Evolutionary conservation across 2,888 invertebrate genomes (phyloP).

Genomic region (Boloria selene): DNA sequence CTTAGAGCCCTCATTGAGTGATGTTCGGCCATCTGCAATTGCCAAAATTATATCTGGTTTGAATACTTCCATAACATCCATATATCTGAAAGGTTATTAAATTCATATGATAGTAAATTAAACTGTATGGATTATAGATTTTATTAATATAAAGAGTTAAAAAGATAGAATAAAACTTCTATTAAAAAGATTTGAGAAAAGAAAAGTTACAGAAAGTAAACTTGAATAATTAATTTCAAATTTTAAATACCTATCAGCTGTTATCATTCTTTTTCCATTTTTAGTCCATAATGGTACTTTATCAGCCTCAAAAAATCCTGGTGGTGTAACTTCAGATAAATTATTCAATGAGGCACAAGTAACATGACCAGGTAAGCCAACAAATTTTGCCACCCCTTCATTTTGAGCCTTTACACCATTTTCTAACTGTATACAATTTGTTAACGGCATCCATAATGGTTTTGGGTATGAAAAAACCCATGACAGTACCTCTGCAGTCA

Average conservation of each 20-base stretch:
- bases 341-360: conserved; percentile 85
- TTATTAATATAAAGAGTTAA: too few species aligned
- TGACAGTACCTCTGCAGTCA: conserved; percentile 89
- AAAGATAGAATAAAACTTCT: too few species aligned
- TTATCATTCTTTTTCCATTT: conserved; percentile 87
- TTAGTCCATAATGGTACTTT: conserved; percentile 90
- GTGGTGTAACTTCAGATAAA: conserved; percentile 84
- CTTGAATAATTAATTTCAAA: background rate
- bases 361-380: conserved; percentile 81
- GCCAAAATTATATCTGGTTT: conserved; percentile 92
- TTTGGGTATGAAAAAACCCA: conserved; percentile 83
- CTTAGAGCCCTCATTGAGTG: conserved; percentile 85
- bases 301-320: conserved; percentile 87
- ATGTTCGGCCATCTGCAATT: conserved; percentile 90
- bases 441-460: conserved; percentile 87
- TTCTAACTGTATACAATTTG: conserved; percentile 85
- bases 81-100: conserved; percentile 79
- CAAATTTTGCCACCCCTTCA: conserved; percentile 86
- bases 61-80: conserved; percentile 89
- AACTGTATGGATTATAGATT: too few species aligned
- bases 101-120: conserved; percentile 2
- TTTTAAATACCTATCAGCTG: conserved; percentile 77
- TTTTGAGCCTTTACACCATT: conserved; percentile 85
- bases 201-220: background rate
- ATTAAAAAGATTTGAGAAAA: too few species aligned